A percentile compares a stretch with the other conserved stretches of the same genome.
Evolutionary conservation across 2,888 invertebrate genomes (phyloP).

Genomic region (Stomorhina lunata): DNA sequence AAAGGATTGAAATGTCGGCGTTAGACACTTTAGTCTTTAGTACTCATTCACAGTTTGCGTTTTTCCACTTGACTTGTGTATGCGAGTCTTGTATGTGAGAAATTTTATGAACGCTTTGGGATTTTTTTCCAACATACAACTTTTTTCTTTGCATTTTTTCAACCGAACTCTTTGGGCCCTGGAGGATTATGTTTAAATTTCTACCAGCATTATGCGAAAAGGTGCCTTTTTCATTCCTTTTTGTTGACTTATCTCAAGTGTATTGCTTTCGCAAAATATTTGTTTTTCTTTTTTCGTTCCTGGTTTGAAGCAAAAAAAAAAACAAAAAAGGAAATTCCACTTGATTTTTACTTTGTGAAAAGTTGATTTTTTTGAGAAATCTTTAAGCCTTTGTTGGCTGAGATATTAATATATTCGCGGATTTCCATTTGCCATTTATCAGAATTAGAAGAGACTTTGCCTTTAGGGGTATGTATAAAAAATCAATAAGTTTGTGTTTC

Average conservation of each 20-base stretch:
- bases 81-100: not conserved
- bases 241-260: conserved; percentile 24
- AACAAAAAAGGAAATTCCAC: not conserved
- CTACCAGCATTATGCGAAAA: not conserved
- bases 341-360: not conserved
- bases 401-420: not conserved
- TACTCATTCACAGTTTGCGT: not conserved
- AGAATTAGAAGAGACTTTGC: not conserved
- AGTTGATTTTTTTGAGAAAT: not conserved
- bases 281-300: not conserved
- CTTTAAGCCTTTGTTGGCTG: not conserved
- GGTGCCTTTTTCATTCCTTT: not conserved
- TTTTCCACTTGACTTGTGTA: conserved; percentile 19
- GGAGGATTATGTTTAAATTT: not conserved
- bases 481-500: too few species aligned
- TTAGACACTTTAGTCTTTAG: conserved; percentile 22
- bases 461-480: too few species aligned
- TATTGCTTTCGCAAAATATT: conserved; percentile 15
- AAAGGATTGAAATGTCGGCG: conserved; percentile 28
- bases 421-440: not conserved
- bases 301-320: not conserved
- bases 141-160: not conserved
- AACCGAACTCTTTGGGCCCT: not conserved
- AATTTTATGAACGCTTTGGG: not conserved
- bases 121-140: not conserved